These are phyloP conservation scores for Sterna hirundo DNA, from an alignment of 2,113 vertebrate species.

Conservation along the genomic window DNA sequence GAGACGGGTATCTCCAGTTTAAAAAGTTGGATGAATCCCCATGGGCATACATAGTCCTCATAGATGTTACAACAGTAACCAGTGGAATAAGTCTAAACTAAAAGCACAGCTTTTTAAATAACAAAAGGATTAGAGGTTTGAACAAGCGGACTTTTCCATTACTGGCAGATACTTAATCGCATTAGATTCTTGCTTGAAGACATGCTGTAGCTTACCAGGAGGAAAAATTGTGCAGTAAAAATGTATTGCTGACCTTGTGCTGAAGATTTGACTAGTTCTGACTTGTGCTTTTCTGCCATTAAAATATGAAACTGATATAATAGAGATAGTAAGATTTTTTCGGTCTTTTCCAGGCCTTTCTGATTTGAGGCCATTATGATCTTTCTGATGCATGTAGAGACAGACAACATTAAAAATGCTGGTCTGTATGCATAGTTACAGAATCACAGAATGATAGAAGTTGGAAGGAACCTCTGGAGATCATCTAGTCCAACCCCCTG, in stretches of 20 bases:
- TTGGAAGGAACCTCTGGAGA: too few relatives aligned
- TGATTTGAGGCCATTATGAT: background rate
- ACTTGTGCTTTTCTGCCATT: background rate
- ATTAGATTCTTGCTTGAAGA: background rate
- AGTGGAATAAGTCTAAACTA: background rate
- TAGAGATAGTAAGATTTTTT: background rate
- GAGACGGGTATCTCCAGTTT: background rate
- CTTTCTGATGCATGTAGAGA: background rate
- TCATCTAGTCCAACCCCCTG: too few relatives aligned
- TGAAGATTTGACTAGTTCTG: background rate
- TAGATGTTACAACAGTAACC: background rate
- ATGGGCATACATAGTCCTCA: background rate
- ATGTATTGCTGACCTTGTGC: background rate
- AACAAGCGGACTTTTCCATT: background rate
- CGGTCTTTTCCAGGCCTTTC: background rate
- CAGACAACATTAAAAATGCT: background rate
- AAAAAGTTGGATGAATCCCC: background rate
- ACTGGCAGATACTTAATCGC: background rate
- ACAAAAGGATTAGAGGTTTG: background rate
- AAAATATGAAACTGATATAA: background rate
- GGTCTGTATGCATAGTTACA: background rate
- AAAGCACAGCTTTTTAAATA: background rate
- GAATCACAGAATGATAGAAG: too few relatives aligned
- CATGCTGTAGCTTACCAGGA: background rate
- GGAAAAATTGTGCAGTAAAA: background rate